Evolutionary conservation across 1,140 invertebrate species (phyloP).

Genomic region (Lamellibrachia luymesi): DNA sequence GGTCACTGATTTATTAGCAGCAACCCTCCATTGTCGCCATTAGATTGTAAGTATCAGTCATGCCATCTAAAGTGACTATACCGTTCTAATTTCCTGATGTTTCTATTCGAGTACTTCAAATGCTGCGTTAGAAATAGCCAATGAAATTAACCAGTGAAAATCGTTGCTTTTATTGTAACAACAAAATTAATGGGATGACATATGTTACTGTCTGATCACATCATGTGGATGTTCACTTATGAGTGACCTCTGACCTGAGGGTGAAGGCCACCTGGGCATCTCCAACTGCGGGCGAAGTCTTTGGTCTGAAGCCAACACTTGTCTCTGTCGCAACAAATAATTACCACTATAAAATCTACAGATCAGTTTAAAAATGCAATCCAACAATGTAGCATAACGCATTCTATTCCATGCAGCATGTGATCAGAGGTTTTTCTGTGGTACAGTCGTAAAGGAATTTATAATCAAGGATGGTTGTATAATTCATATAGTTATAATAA

Average conservation of each 20-base stretch:
- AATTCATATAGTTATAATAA: not conserved
- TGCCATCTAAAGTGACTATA: no score
- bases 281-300: constrained; percentile 42
- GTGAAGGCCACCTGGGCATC: constrained; percentile 43
- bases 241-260: constrained; percentile 34
- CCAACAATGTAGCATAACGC: not conserved
- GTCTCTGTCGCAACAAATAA: constrained; percentile 5
- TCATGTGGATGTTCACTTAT: not conserved
- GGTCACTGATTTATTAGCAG: no score
- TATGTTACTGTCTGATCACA: not conserved
- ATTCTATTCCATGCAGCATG: not conserved
- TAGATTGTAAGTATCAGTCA: no score
- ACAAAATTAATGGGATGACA: not conserved
- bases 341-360: not conserved
- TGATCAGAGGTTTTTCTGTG: not conserved
- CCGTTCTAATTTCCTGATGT: no score
- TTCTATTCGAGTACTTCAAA: no score
- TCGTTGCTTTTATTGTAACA: not conserved
- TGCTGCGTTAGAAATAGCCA: no score
- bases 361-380: not conserved
- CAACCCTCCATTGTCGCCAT: no score
- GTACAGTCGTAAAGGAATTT: not conserved
- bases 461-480: not conserved
- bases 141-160: not conserved
- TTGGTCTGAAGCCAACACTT: constrained; percentile 30